Evolutionary conservation across 2,888 invertebrate genomes (phyloP), one percentile per base, ranked within the genome.

Genomic region (Heteromurus nitidus): DNA sequence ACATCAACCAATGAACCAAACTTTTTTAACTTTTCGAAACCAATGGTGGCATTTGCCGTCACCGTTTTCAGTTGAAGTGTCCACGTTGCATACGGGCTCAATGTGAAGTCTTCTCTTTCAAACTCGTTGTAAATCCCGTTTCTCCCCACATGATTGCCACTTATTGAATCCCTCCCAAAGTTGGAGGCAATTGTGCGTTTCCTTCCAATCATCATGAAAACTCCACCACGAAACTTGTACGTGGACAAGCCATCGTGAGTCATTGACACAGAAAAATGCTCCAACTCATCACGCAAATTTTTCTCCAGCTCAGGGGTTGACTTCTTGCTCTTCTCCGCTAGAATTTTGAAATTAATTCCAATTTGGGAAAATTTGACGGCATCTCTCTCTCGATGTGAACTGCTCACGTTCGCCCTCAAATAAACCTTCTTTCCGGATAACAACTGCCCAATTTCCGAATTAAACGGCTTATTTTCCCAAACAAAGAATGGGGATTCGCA

Each of bases 81-180:
- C 83, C 83, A 83, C 58, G 72, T 9, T 16, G 83, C 72, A 26
- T 77, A 83, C 0, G 83, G 83, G 24, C 76, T 76, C 30, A 81
- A 30, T 5, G 81, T 9, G 18, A 13, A 80, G 24, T 83, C 72
- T 0, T 72, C 81, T 1, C 13, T 13, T 16, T 50, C 11, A 7
- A 44, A 18, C n/a, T 26, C 26, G 26, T 22, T 24, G 16, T 65
- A 20, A 1, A 44, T 13, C 44, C 7, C 11, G n/a, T n/a, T 24
- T 13, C 13, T 24, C 1, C 3, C 2, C 1, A 44, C 65, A 13
- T 62, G 44, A 7, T 58, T 53, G 18, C 53, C 20, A 1, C 13
- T n/a, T 9, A n/a, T n/a, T 9, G 1, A 9, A 7, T 22, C 26
- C 30, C 28, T 76, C 44, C 81, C 83, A 42, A 72, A 83, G 26